Conservation (phyloP, 2,888 invertebrate genomes). For the Tetragnatha montana region DNA sequence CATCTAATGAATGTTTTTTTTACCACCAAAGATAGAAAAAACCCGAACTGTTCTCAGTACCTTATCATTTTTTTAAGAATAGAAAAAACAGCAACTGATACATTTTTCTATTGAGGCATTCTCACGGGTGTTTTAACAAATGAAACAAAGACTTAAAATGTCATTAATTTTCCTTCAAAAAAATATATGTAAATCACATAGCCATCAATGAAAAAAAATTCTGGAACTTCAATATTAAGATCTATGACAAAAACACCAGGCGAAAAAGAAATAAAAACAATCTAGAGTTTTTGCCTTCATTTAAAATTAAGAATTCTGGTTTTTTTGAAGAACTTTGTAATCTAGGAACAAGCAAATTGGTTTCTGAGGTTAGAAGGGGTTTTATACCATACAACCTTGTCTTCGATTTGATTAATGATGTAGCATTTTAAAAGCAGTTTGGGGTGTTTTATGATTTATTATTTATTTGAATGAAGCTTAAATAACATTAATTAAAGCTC, state of each 20-base stretch:
- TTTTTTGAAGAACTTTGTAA: not conserved
- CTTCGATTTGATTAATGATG: slow-evolving; percentile 26
- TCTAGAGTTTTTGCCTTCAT: slow-evolving; percentile 16
- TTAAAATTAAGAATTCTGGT: slow-evolving; percentile 6
- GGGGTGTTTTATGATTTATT: not conserved
- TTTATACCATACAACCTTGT: not conserved
- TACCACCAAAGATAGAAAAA: not conserved
- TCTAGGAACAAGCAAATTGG: not conserved
- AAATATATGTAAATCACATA: not conserved
- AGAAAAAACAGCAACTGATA: not conserved
- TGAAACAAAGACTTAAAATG: slow-evolving; percentile 27
- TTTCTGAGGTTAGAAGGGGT: not conserved
- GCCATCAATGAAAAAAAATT: not conserved
- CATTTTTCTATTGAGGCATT: not conserved
- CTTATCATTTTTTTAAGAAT: not conserved
- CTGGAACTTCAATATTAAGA: slow-evolving; percentile 30
- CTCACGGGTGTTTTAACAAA: slow-evolving; percentile 25
- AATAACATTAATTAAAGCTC: not conserved
- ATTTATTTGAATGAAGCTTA: not conserved
- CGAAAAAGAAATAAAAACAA: slow-evolving; percentile 25
- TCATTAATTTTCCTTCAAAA: slow-evolving; percentile 34
- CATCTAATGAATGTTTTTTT: not conserved
- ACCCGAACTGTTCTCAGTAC: not conserved
- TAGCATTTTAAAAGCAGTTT: not conserved
- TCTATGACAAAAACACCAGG: slow-evolving; percentile 32